Evolutionary conservation across 2,113 vertebrate species (phyloP).

Genomic region (Sceloporus undulatus): DNA sequence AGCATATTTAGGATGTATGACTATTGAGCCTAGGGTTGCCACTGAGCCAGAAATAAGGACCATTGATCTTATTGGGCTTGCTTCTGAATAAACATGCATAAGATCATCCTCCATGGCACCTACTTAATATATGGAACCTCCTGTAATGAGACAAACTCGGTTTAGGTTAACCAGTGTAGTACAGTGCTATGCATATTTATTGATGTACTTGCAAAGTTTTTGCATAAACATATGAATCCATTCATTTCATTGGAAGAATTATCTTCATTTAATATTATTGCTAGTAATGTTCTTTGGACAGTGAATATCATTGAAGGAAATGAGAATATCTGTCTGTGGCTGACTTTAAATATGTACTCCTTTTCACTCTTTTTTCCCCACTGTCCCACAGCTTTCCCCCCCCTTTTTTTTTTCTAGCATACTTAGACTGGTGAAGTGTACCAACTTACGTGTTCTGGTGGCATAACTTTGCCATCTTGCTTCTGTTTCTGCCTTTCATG

Average conservation of each 20-base stretch:
- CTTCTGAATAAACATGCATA: background rate
- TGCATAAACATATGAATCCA: background rate
- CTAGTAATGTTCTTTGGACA: background rate
- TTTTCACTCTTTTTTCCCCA: too few relatives aligned
- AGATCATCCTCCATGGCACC: too few relatives aligned
- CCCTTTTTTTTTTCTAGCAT: too few relatives aligned
- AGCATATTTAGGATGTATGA: background rate
- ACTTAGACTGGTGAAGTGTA: too few relatives aligned
- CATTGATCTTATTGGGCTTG: too few relatives aligned
- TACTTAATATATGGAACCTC: background rate
- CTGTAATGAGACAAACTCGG: background rate
- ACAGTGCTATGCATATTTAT: background rate
- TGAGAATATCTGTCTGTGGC: background rate
- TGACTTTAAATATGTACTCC: too few relatives aligned
- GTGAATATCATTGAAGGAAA: background rate
- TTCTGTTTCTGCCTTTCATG: too few relatives aligned
- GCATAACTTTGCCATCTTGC: too few relatives aligned
- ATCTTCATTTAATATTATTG: background rate
- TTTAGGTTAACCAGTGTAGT: background rate
- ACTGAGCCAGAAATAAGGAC: background rate
- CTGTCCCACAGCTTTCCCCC: too few relatives aligned
- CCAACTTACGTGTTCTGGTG: too few relatives aligned
- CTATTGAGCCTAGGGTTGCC: background rate
- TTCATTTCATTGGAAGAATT: background rate
- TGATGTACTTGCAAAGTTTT: background rate